A percentile compares a stretch with the other conserved stretches of the same genome.
These are phyloP conservation scores for Poeciliopsis prolifica DNA, from an alignment of 2,113 vertebrate species.

Conservation along the genomic window DNA sequence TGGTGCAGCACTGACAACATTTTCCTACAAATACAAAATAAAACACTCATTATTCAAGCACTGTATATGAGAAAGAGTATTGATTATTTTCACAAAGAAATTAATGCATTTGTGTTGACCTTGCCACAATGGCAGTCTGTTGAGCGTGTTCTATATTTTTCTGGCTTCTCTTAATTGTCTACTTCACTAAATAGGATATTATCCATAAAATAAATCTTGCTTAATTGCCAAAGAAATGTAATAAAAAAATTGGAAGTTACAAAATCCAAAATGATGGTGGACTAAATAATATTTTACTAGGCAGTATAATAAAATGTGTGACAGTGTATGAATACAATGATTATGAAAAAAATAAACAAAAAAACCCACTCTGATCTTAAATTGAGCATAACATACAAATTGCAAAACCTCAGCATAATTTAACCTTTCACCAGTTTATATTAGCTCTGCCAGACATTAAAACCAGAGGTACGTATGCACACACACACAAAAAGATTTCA, in stretches of 20 bases:
- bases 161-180: slow-evolving; percentile 27
- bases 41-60: slow-evolving; percentile 9
- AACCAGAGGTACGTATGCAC: neutral
- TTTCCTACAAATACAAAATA: slow-evolving; percentile 58
- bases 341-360: too few species aligned
- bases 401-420: neutral
- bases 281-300: slow-evolving; percentile 7
- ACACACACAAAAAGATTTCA: slow-evolving; percentile 21
- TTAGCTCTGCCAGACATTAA: slow-evolving; percentile 17
- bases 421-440: neutral
- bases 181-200: slow-evolving; percentile 14
- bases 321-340: neutral
- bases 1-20: slow-evolving; percentile 7
- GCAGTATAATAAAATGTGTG: slow-evolving; percentile 28
- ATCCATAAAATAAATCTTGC: slow-evolving; percentile 2
- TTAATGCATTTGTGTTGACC: slow-evolving; percentile 36
- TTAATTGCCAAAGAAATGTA: slow-evolving; percentile 13
- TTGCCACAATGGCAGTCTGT: slow-evolving; percentile 28
- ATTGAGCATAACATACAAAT: too few species aligned
- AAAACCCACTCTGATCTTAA: too few species aligned
- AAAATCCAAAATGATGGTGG: slow-evolving; percentile 10
- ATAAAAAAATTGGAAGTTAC: slow-evolving; percentile 3
- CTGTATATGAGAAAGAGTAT: neutral
- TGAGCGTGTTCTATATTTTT: slow-evolving; percentile 22
- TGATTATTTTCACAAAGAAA: neutral